Base-by-base conservation (phyloP, 2,888 invertebrate genomes). In the Chirona hameri region DNA sequence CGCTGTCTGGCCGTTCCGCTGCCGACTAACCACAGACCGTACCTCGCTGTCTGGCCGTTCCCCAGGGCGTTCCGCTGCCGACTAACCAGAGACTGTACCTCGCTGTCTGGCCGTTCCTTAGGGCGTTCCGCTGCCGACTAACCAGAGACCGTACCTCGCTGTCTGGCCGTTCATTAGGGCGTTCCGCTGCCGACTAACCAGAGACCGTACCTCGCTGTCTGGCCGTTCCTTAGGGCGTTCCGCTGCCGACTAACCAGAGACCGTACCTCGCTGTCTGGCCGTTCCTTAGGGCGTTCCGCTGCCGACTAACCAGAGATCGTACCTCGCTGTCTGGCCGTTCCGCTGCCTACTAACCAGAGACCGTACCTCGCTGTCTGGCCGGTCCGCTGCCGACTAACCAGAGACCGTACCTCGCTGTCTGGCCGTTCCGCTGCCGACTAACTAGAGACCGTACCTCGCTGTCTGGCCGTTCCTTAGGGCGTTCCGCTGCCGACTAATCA, bases 41-140 rank as follows among this genome's bases (percentile, higher is more conserved):
- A 39, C 39, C 39, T 2, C 39, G 39, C 39, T 39, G 39, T 39
- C 4, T 39, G 4, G 39, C 39, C 39, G 39, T 7, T 39, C 39
- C 39, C 7, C 86, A 93, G 93, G 94, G 95, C n/a, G 88, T 90
- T 29, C 95, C 95, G 84, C 95, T 93, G 88, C 98, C 98, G 0
- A n/a, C n/a, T 39, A 39, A 39, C 39, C 39, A 39, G 39, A 39
- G 39, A 39, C 39, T 7, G 2, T 39, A 39, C 39, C 39, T 2
- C 39, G 39, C 39, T 39, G 39, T 39, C 4, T 39, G 4, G 39
- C 39, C 39, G 39, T 7, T 39, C 39, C 39, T 39, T 86, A 93
- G 93, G 94, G 95, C n/a, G 88, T 90, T 29, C 95, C 95, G 84
- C 95, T 93, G 88, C 98, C 98, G 0, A n/a, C n/a, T 39, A 39